Evolutionary conservation across 2,888 invertebrate species (phyloP), one percentile per base, ranked within the genome.

Genomic region (Cryptus armator): DNA sequence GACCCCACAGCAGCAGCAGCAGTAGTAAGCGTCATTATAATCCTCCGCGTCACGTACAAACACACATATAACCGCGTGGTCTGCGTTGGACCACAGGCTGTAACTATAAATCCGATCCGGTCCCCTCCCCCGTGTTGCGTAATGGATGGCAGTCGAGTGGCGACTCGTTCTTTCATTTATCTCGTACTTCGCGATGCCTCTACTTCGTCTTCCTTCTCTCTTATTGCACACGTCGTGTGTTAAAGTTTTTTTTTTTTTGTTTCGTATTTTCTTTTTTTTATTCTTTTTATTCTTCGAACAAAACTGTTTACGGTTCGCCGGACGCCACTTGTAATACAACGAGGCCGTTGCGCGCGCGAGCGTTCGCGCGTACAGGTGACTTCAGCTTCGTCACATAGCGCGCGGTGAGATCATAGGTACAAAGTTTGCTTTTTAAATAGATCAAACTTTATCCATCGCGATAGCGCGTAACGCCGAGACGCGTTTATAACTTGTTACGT

Each of bases 71-170:
- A 53, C 53, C 53, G 37, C 53, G 53, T 56, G 44, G 29, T 46
- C 32, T 43, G 67, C 53, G 67, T 77, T 62, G 59, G 67, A 78
- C 72, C 67, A 59, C 71, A 64, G 32, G 32, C 32, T 72, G 32
- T 62, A 53, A 68, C 84, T 76, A 80, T 75, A 77, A 84, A 84
- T 81, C 76, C 67, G 75, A 81, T 77, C 71, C 48, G 62, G 67
- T 59, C 83, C 64, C 80, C 83, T 80, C 56, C 56, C 56, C 71
- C 59, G 29, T 64, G 70, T 84, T 84, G 80, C 83, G 70, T 80
- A 84, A 84, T 48, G 79, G 62, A 80, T 76, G 75, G 29, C 83
- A 43, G 46, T 32, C 56, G 66, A 71, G 59, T 24, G 19, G 24
- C 78, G 72, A 74, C 75, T 68, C 59, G 48, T 74, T 64, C n/a